Conservation (phyloP, 2,797 vertebrate genomes). For the Holocentrus rufus region DNA sequence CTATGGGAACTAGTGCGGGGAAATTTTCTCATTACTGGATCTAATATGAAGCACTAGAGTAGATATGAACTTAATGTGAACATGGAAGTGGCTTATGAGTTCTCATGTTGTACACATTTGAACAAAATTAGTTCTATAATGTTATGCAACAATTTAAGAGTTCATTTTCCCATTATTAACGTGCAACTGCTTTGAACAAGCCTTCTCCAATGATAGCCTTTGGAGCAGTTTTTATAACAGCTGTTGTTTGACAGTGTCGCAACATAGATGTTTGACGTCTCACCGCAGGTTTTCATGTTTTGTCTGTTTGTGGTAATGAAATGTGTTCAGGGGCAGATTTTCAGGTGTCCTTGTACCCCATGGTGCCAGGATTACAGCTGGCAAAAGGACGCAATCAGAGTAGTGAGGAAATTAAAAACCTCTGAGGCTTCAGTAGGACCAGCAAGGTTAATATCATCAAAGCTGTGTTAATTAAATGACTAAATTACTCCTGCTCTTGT, state of each 20-base stretch:
- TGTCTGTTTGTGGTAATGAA: slow-evolving; percentile 22
- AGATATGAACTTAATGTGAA: slow-evolving; percentile 14
- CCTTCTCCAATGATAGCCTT: background rate
- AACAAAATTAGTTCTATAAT: slow-evolving; percentile 9
- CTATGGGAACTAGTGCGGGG: slow-evolving; percentile 15
- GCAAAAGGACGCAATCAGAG: slow-evolving; percentile 41
- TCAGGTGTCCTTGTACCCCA: slow-evolving; percentile 21
- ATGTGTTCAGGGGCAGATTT: slow-evolving; percentile 12
- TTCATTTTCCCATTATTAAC: background rate
- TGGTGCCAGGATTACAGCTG: slow-evolving; percentile 35
- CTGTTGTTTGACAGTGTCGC: background rate
- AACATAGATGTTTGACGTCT: background rate
- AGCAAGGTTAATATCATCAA: slow-evolving; percentile 62
- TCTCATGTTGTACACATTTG: slow-evolving; percentile 1
- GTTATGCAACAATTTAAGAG: background rate
- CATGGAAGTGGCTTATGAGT: slow-evolving; percentile 18
- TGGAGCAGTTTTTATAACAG: background rate
- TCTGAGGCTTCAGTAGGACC: slow-evolving; percentile 39
- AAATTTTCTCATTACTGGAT: slow-evolving; percentile 31
- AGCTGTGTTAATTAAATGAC: slow-evolving; percentile 64
- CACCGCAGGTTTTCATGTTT: slow-evolving; percentile 11
- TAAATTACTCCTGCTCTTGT: slow-evolving; percentile 32
- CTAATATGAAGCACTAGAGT: slow-evolving; percentile 24
- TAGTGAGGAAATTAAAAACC: slow-evolving; percentile 58
- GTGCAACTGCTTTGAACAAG: background rate